phyloP scores from a whole-genome alignment of 2,888 invertebrate species.

The Bimastos eiseni region DNA sequence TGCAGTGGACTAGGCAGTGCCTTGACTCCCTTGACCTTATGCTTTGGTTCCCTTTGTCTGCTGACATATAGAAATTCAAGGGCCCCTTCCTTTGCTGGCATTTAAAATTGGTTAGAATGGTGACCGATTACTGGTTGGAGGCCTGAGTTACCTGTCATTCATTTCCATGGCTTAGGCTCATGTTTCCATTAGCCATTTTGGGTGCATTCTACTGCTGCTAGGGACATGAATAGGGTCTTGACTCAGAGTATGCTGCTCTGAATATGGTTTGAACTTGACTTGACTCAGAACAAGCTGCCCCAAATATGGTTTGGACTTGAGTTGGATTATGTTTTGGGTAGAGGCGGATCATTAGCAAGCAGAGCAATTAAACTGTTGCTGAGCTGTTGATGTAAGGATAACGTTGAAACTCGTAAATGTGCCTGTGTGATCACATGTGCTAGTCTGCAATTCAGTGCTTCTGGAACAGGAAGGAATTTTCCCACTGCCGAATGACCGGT shows the following conservation, averaged over 20 bases:
- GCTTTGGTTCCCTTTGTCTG: too few relatives aligned
- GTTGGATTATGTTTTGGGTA: too few relatives aligned
- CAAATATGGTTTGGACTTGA: too few relatives aligned
- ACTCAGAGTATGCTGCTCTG: not conserved
- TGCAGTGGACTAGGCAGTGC: too few relatives aligned
- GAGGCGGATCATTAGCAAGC: too few relatives aligned
- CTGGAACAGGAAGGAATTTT: too few relatives aligned
- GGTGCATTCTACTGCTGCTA: not conserved
- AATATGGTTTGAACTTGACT: not conserved
- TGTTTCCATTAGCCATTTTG: not conserved
- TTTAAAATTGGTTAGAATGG: not conserved
- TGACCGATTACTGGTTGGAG: not conserved
- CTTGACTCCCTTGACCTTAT: too few relatives aligned
- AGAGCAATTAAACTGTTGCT: too few relatives aligned
- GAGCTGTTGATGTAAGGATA: too few relatives aligned
- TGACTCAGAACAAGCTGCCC: too few relatives aligned
- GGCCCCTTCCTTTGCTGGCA: not conserved
- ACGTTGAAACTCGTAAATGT: too few relatives aligned
- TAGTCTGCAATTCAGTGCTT: not conserved
- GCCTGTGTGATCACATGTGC: not conserved
- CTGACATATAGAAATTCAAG: not conserved
- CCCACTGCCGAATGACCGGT: too few relatives aligned
- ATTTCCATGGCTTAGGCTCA: not conserved
- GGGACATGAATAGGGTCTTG: not conserved
- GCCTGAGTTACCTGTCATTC: not conserved